Conservation (phyloP, 2,113 vertebrate genomes). For the Microcebus tavaratra region DNA sequence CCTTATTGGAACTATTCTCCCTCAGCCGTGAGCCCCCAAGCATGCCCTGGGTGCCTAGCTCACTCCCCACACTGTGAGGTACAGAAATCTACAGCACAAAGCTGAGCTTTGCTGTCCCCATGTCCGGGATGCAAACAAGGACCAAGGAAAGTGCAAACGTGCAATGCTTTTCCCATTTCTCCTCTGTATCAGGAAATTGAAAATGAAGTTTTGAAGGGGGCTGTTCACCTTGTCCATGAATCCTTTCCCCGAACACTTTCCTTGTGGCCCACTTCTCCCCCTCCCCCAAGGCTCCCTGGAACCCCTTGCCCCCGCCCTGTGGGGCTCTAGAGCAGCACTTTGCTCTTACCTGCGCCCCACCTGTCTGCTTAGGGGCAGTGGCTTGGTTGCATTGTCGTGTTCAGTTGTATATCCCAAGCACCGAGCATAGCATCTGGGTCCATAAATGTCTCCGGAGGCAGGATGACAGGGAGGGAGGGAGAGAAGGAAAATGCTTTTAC, state of each 20-base stretch:
- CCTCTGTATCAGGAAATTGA: neutral
- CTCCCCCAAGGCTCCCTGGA: neutral
- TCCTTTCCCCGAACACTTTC: neutral
- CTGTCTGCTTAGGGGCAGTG: neutral
- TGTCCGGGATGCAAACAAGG: neutral
- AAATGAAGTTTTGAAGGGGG: neutral
- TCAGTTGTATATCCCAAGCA: neutral
- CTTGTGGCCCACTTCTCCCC: neutral
- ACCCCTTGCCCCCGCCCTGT: no score
- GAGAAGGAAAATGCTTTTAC: neutral
- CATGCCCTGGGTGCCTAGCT: neutral
- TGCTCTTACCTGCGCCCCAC: neutral
- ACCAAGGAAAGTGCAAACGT: neutral
- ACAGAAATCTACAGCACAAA: neutral
- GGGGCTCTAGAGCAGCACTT: neutral
- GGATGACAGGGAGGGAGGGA: neutral
- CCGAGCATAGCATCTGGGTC: neutral
- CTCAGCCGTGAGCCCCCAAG: no score
- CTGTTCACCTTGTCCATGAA: neutral
- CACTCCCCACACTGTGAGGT: accelerated
- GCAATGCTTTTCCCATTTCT: neutral
- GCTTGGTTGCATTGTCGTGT: neutral
- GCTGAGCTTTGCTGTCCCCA: neutral
- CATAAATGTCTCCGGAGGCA: neutral
- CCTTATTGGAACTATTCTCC: neutral